Percentiles rank a stretch among this genome's conserved stretches.
phyloP scores from a whole-genome alignment of 1,140 invertebrate genomes.

The Trissolcus basalis region DNA sequence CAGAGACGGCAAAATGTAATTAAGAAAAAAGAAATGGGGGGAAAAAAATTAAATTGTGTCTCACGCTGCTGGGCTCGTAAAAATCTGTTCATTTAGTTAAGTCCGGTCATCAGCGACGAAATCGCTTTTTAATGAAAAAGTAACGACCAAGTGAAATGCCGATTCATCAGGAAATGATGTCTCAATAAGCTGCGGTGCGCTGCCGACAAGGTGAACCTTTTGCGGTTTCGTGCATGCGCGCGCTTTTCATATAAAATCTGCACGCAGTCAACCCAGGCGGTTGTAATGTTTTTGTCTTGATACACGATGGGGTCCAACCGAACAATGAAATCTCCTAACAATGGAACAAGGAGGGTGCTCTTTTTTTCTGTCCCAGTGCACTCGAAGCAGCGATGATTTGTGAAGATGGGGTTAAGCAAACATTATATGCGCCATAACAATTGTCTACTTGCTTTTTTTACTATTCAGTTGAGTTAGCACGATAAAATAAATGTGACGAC shows the following conservation, averaged over 20 bases:
- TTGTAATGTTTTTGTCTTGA: constrained; percentile 44
- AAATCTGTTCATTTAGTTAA: too few species aligned
- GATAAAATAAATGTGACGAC: constrained; percentile 13
- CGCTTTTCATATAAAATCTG: constrained; percentile 41
- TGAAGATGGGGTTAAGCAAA: constrained; percentile 40
- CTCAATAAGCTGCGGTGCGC: constrained; percentile 24
- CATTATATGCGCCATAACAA: constrained; percentile 30
- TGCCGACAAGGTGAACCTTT: constrained; percentile 27
- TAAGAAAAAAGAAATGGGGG: too few species aligned
- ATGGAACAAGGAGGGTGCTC: constrained; percentile 52
- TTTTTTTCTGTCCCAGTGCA: constrained; percentile 39
- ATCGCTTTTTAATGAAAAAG: constrained; percentile 8
- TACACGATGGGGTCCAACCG: constrained; percentile 38
- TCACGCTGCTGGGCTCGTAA: too few species aligned
- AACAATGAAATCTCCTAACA: constrained; percentile 57
- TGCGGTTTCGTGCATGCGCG: constrained; percentile 18
- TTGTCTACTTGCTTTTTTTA: constrained; percentile 18
- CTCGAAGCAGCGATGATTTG: constrained; percentile 39
- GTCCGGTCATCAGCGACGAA: background rate
- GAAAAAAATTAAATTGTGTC: too few species aligned
- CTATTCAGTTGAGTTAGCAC: constrained; percentile 1
- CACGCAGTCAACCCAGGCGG: constrained; percentile 17
- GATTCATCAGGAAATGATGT: constrained; percentile 29
- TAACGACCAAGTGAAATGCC: background rate
- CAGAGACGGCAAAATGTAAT: too few species aligned